Evolutionary conservation across 2,113 vertebrate species (phyloP).

Genomic region (Monarcha castaneiventris): DNA sequence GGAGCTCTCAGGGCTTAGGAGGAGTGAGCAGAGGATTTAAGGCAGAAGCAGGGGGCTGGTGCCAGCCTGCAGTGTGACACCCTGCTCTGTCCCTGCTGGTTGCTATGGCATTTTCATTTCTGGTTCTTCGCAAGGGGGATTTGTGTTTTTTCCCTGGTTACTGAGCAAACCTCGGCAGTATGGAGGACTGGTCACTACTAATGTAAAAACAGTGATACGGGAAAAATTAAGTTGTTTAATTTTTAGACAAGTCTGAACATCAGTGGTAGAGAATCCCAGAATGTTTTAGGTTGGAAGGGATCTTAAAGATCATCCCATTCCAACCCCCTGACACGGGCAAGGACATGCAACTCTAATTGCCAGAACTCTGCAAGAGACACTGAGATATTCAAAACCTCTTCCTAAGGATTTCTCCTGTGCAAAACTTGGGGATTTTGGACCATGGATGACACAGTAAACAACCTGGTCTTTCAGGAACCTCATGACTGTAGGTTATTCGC

Average conservation of each 20-base stretch:
- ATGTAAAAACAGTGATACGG: neutral
- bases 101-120: slow-evolving; percentile 6
- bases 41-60: neutral
- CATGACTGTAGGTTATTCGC: neutral
- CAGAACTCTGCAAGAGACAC: neutral
- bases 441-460: neutral
- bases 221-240: neutral
- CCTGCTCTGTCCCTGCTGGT: neutral
- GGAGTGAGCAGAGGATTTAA: neutral
- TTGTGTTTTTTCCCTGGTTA: neutral
- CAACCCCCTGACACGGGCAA: neutral
- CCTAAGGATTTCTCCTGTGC: neutral
- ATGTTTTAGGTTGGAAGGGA: neutral
- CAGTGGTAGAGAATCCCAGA: neutral
- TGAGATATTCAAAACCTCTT: neutral
- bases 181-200: neutral
- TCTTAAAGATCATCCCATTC: neutral
- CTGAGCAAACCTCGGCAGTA: neutral
- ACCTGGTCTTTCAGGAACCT: neutral
- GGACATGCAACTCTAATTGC: neutral
- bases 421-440: neutral
- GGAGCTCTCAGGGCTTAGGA: neutral
- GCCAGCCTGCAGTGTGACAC: neutral
- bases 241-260: neutral
- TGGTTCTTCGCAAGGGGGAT: neutral